These are phyloP conservation scores for Ariopsis seemanni DNA, from an alignment of 2,113 vertebrate genomes.

Conservation along the genomic window DNA sequence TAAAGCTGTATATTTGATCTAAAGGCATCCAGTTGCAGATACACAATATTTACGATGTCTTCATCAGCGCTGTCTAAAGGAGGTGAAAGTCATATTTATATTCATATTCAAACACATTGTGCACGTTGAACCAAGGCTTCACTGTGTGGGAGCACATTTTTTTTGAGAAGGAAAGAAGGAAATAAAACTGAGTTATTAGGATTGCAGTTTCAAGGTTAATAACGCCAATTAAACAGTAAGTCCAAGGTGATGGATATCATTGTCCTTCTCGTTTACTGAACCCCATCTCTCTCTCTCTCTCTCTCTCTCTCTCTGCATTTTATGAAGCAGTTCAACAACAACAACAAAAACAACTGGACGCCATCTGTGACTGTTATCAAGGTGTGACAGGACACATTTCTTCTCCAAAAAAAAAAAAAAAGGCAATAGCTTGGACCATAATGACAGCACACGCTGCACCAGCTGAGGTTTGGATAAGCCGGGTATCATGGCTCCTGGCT, in stretches of 20 bases:
- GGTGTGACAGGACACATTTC: slow-evolving; percentile 66
- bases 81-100: not conserved
- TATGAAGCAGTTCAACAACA: slow-evolving; percentile 67
- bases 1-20: not conserved
- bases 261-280: slow-evolving; percentile 35
- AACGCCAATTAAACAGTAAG: not conserved
- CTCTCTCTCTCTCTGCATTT: slow-evolving; percentile 26
- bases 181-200: not conserved
- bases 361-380: slow-evolving; percentile 75
- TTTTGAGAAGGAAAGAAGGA: not conserved
- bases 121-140: not conserved
- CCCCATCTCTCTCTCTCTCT: slow-evolving; percentile 53
- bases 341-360: slow-evolving; percentile 70
- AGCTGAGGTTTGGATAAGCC: slow-evolving; percentile 55
- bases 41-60: no score
- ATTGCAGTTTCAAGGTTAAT: not conserved
- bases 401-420: slow-evolving; percentile 27
- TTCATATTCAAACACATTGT: not conserved
- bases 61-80: no score
- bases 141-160: not conserved
- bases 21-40: not conserved
- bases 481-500: slow-evolving; percentile 11
- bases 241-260: slow-evolving; percentile 35
- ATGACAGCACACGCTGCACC: not conserved
- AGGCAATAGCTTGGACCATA: slow-evolving; percentile 25